Percentiles rank a stretch among this genome's conserved stretches.
These are phyloP conservation scores for Stichodactyla helianthus DNA, from an alignment of 64 coral and sea anemone species.

Conservation along the genomic window DNA sequence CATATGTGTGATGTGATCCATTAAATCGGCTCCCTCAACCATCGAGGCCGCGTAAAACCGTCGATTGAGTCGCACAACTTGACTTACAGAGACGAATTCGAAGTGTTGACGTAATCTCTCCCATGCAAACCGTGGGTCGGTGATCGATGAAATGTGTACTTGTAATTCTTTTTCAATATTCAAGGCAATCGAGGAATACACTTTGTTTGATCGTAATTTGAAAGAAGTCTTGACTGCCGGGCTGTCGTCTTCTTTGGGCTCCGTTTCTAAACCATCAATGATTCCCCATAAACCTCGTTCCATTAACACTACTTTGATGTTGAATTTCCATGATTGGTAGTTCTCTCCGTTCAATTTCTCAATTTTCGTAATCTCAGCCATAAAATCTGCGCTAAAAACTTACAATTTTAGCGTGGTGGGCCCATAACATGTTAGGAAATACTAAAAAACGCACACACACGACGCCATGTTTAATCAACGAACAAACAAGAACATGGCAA, in stretches of 20 bases:
- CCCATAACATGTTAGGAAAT: no score
- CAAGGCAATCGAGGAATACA: constrained; percentile 35
- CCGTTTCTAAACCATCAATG: constrained; percentile 44
- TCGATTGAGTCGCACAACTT: constrained; percentile 41
- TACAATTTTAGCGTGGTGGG: constrained; percentile 12
- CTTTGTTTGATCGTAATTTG: constrained; percentile 36
- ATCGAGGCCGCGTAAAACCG: constrained; percentile 28
- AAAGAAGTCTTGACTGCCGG: constrained; percentile 48
- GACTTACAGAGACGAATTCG: constrained; percentile 46
- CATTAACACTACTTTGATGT: constrained; percentile 43
- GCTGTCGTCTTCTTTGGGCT: no score
- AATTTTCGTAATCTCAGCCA: constrained; percentile 18
- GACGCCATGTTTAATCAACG: no score
- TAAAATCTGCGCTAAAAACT: constrained; percentile 7
- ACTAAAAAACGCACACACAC: no score
- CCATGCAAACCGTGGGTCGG: constrained; percentile 30
- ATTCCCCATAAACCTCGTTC: constrained; percentile 46
- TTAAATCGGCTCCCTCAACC: constrained; percentile 31
- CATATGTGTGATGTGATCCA: constrained; percentile 38
- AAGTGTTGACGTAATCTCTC: constrained; percentile 38
- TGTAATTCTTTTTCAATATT: constrained; percentile 49
- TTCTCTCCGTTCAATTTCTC: constrained; percentile 44
- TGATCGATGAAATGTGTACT: constrained; percentile 35
- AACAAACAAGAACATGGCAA: no score
- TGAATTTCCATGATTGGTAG: constrained; percentile 49